Percentiles rank a stretch among this genome's conserved stretches.
phyloP scores from a whole-genome alignment of 2,888 invertebrate genomes.

The Spisula solida region DNA sequence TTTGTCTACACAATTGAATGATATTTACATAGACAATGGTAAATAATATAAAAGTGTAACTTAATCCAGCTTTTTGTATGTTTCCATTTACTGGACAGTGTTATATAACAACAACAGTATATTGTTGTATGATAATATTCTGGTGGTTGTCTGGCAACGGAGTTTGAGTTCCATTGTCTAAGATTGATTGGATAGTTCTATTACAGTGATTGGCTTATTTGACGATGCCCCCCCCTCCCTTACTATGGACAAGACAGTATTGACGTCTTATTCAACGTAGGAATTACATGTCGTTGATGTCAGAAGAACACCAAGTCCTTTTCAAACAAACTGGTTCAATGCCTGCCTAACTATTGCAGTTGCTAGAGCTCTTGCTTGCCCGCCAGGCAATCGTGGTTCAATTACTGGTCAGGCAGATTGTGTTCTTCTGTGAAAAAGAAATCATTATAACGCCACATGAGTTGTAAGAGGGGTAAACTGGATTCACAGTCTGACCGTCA shows the following conservation, averaged over 20 bases:
- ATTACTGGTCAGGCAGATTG: too few relatives aligned
- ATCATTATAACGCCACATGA: too few relatives aligned
- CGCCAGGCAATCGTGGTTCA: too few relatives aligned
- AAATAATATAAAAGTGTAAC: neutral
- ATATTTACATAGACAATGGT: neutral
- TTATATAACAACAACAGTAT: neutral
- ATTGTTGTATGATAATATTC: neutral
- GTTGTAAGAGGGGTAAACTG: too few relatives aligned
- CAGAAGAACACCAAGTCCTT: too few relatives aligned
- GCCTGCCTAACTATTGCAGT: too few relatives aligned
- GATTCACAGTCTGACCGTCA: too few relatives aligned
- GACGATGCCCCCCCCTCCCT: neutral
- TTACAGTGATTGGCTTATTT: neutral
- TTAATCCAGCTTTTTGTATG: neutral
- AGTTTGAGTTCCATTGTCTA: neutral
- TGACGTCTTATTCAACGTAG: neutral
- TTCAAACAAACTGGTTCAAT: too few relatives aligned
- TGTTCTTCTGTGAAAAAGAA: too few relatives aligned
- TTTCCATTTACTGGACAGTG: neutral
- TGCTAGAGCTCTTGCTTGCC: too few relatives aligned
- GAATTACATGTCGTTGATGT: too few relatives aligned
- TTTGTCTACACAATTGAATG: neutral
- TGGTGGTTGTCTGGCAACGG: neutral
- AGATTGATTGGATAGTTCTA: neutral
- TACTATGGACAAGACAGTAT: neutral